Percentiles rank a stretch among this genome's conserved stretches.
Evolutionary conservation across 1,140 invertebrate genomes (phyloP).

Genomic region (Archegozetes longisetosus): DNA sequence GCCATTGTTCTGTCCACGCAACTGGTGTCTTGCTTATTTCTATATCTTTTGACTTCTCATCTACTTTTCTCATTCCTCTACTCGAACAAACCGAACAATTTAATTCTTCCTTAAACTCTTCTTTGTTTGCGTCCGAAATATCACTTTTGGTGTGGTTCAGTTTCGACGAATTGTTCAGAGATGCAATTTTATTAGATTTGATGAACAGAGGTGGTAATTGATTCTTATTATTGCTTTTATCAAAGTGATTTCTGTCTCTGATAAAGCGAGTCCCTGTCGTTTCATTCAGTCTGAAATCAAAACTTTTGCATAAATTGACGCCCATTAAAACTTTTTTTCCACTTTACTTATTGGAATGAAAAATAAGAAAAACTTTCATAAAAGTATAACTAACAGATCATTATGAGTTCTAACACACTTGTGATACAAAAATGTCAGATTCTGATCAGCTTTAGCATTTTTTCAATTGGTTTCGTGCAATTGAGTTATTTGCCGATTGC

Average conservation of each 20-base stretch:
- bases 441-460: too few relatives aligned
- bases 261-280: too few relatives aligned
- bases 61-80: background rate
- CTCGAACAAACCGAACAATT: background rate
- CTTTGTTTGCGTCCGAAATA: background rate
- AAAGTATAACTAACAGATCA: too few relatives aligned
- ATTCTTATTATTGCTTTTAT: background rate
- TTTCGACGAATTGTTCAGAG: background rate
- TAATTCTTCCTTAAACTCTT: conserved; percentile 6
- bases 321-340: background rate
- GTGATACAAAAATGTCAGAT: too few relatives aligned
- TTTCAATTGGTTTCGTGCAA: too few relatives aligned
- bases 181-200: background rate
- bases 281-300: background rate
- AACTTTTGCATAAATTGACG: background rate
- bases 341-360: too few relatives aligned
- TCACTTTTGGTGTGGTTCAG: conserved; percentile 2
- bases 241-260: background rate
- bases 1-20: background rate
- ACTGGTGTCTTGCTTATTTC: background rate
- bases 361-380: too few relatives aligned
- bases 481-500: too few relatives aligned
- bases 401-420: too few relatives aligned
- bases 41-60: too few relatives aligned
- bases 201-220: background rate